Evolutionary conservation across 2,797 vertebrate genomes (phyloP).

Genomic region (Novumbra hubbsi): DNA sequence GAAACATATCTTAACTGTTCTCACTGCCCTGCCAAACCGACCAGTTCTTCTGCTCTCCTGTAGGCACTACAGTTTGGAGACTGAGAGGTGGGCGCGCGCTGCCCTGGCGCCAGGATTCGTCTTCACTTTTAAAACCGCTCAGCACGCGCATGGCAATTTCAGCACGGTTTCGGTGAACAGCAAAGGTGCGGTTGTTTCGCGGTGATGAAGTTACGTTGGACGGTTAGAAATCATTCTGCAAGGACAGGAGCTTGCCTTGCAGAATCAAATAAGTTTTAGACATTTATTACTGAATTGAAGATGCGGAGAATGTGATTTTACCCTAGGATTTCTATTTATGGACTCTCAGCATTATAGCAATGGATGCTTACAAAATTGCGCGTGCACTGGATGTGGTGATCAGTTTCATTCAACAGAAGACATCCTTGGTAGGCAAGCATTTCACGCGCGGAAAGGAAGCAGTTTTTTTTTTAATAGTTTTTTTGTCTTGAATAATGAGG

Average conservation of each 20-base stretch:
- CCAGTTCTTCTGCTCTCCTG: conserved; percentile 37
- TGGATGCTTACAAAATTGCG: conserved; percentile 54
- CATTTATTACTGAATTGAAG: neutral
- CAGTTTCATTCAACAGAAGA: conserved; percentile 40
- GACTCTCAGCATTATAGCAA: conserved; percentile 41
- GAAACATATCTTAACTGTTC: conserved; percentile 78
- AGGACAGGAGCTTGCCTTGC: neutral
- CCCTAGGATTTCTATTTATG: conserved; percentile 30
- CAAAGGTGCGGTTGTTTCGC: conserved; percentile 15
- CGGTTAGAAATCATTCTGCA: conserved; percentile 5
- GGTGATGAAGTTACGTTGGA: conserved; percentile 22
- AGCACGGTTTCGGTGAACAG: conserved; percentile 39
- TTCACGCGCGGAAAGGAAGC: conserved; percentile 1
- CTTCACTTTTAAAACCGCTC: conserved; percentile 37
- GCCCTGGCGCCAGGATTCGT: conserved; percentile 57
- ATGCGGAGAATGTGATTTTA: neutral
- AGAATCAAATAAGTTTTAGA: neutral
- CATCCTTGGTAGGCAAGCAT: conserved; percentile 37
- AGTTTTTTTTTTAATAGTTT: neutral
- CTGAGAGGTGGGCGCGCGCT: conserved; percentile 59
- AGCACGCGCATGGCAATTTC: neutral
- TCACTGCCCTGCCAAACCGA: conserved; percentile 51
- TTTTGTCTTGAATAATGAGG: conserved; percentile 35
- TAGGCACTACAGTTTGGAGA: conserved; percentile 65
- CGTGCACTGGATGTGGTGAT: conserved; percentile 45